Percentiles rank a stretch among this genome's conserved stretches.
Conservation (phyloP, 2,113 vertebrate species). For the Lagenorhynchus albirostris region DNA sequence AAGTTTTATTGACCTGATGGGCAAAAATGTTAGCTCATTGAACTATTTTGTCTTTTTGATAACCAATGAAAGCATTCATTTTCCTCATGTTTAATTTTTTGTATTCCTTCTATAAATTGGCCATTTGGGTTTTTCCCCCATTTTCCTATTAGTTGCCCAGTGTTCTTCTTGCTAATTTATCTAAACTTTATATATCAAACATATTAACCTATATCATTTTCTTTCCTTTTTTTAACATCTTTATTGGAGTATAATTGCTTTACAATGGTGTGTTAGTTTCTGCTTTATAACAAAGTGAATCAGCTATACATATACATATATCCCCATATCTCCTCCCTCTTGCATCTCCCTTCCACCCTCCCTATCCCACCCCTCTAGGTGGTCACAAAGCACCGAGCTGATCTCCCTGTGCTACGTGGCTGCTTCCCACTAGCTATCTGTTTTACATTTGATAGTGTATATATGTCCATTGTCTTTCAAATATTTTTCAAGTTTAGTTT, state of each 20-base stretch:
- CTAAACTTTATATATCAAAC: not conserved
- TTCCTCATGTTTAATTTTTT: constrained; percentile 27
- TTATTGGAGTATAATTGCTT: no score
- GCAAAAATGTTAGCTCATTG: not conserved
- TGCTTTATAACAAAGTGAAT: no score
- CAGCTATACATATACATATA: no score
- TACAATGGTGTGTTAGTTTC: no score
- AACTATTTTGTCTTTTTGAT: constrained; percentile 24
- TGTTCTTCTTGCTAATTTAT: constrained; percentile 29
- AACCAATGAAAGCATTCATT: not conserved
- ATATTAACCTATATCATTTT: not conserved
- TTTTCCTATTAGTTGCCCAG: constrained; percentile 7
- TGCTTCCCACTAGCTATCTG: no score
- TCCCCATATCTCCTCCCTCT: no score
- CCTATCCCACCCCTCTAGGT: no score
- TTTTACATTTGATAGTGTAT: no score
- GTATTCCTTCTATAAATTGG: constrained; percentile 23
- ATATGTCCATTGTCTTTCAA: not conserved
- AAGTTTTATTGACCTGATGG: not conserved
- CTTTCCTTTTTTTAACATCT: no score
- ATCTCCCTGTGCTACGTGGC: no score
- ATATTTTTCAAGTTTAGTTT: constrained; percentile 36
- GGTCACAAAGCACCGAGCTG: no score
- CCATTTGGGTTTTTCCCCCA: not conserved
- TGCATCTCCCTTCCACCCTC: no score